These are phyloP conservation scores for Halesus radiatus DNA, from an alignment of 1,140 invertebrate genomes.

Conservation along the genomic window DNA sequence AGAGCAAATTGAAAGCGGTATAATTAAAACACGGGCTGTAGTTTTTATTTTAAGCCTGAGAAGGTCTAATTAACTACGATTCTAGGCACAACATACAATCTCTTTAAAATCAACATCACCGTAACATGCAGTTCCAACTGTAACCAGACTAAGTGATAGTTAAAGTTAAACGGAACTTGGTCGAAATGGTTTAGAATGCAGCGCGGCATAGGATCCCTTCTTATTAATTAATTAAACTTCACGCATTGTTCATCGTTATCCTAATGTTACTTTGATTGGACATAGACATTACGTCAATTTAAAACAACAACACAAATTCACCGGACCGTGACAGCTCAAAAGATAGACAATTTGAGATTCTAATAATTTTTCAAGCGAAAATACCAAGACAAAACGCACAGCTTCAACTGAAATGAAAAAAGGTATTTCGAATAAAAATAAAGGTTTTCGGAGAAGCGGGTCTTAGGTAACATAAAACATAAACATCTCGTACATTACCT, in stretches of 20 bases:
- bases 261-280: slow-evolving; percentile 45
- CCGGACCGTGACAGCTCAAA: neutral
- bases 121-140: no score
- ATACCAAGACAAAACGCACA: no score
- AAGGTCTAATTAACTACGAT: neutral
- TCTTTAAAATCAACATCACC: no score
- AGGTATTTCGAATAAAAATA: no score
- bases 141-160: no score
- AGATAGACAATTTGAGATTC: neutral
- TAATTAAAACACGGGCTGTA: slow-evolving; percentile 29
- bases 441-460: no score
- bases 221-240: slow-evolving; percentile 43
- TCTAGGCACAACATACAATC: no score
- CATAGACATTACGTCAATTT: slow-evolving; percentile 11
- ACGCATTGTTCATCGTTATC: slow-evolving; percentile 13
- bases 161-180: no score
- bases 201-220: neutral
- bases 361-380: no score
- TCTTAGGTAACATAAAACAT: no score
- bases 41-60: neutral
- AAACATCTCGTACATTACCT: no score
- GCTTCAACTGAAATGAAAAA: no score
- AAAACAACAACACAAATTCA: neutral
- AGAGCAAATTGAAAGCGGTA: slow-evolving; percentile 25
- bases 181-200: slow-evolving; percentile 3